Evolutionary conservation across 2,888 invertebrate species (phyloP), one percentile per base, ranked within the genome.

Genomic region (Byasa hedistus): DNA sequence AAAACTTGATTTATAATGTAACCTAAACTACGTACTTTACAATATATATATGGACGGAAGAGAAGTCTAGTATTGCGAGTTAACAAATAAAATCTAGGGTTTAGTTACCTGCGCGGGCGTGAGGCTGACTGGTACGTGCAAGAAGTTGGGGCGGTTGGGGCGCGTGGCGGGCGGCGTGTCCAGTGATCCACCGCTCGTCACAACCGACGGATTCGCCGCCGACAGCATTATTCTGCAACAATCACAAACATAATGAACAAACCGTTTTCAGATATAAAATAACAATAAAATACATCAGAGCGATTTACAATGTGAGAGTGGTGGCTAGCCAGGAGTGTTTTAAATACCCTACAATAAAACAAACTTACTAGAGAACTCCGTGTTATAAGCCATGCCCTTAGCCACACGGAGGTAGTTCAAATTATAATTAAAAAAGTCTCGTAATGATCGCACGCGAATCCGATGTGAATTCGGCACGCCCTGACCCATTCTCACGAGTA

Each of bases 131-230:
- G 94, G 93, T 73, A 95, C 94, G 76, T 94, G 94, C 66, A 96
- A 89, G 71, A 95, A 95, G 83, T 94, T 96, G 71, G 96, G 96
- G 76, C 96, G 91, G 82, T 92, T 93, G 70, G 95, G 94, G 36
- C 90, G 85, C 68, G 77, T 96, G 91, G 87, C 85, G 56, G 93
- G 86, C 65, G 89, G 88, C 44, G 91, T 84, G 76, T 86, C 85
- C 69, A 87, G 77, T 15, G 82, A 65, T 52, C 71, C 70, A 32
- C 78, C 69, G 64, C 77, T 79, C 69, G 87, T 80, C 73, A 89
- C 84, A 76, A 89, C 85, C 69, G 85, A 82, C 4, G 85, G 84
- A 80, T 87, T 93, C 72, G 90, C 91, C 82, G 89, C 87, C 79
- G 92, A 92, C 81, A 92, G 76, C 92, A 92, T 91, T 84, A 92